Conservation (phyloP, 2,797 vertebrate species). For the Danio albolineatus region DNA sequence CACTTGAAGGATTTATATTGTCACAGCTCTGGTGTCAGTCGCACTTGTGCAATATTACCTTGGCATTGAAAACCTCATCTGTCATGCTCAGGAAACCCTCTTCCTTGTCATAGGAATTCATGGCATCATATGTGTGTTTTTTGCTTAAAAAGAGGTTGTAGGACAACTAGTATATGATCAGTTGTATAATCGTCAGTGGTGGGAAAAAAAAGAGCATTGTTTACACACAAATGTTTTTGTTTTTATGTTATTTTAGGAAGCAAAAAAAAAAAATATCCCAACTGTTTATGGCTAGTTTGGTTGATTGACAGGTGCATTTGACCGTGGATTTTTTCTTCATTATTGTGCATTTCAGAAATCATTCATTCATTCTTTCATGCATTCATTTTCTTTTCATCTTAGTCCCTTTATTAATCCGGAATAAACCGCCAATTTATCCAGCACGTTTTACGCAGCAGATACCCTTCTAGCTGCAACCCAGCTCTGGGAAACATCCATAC, state of each 20-base stretch:
- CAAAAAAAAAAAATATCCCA: background rate
- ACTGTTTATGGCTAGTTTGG: background rate
- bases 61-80: background rate
- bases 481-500: no score
- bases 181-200: background rate
- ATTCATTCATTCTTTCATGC: no score
- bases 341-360: no score
- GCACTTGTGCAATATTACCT: background rate
- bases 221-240: background rate
- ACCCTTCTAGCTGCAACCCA: no score
- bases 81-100: conserved; percentile 49
- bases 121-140: conserved; percentile 29
- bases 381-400: no score
- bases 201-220: background rate
- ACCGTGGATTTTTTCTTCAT: no score
- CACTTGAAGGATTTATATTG: background rate
- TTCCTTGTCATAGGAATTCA: conserved; percentile 43
- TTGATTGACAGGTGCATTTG: no score
- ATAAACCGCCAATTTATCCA: no score
- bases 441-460: no score
- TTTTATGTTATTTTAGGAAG: background rate
- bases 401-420: no score
- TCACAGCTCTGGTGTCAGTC: background rate
- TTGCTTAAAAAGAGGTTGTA: conserved; percentile 11
- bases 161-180: no score